These are phyloP conservation scores for Gnathonemus echidnorhynchus DNA, from an alignment of 2,113 vertebrate genomes.

Conservation along the genomic window DNA sequence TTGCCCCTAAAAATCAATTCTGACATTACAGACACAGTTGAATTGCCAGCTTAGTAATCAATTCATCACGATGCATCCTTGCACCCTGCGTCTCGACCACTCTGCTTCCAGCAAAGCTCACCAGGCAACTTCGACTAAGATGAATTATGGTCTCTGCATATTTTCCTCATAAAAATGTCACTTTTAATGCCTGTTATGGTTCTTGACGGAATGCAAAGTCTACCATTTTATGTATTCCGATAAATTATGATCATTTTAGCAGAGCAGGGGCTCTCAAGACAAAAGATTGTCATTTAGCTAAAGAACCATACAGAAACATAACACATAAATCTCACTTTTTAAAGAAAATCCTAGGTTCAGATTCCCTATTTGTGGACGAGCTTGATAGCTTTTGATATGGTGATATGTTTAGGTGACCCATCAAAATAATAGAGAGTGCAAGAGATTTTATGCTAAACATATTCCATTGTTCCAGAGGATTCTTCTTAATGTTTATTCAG, in stretches of 20 bases:
- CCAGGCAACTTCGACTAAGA: not conserved
- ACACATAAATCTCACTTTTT: not conserved
- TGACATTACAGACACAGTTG: not conserved
- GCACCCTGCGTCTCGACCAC: not conserved
- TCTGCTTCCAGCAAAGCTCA: not conserved
- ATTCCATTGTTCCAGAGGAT: not conserved
- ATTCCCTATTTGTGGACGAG: not conserved
- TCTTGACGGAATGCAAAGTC: not conserved
- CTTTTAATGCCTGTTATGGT: not conserved
- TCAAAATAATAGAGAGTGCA: not conserved
- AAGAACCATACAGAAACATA: not conserved
- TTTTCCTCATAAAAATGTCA: not conserved
- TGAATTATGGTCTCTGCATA: not conserved
- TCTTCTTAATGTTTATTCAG: not conserved
- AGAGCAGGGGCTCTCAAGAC: not conserved
- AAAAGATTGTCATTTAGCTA: not conserved
- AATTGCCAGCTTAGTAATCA: not conserved
- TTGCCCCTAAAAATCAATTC: not conserved
- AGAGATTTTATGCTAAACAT: not conserved
- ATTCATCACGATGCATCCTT: not conserved
- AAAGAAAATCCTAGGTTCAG: not conserved
- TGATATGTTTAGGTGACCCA: not conserved
- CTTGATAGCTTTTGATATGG: not conserved
- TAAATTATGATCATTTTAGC: not conserved
- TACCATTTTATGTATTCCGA: not conserved